Base-by-base conservation (phyloP, 2,797 vertebrate species). In the Erpetoichthys calabaricus region DNA sequence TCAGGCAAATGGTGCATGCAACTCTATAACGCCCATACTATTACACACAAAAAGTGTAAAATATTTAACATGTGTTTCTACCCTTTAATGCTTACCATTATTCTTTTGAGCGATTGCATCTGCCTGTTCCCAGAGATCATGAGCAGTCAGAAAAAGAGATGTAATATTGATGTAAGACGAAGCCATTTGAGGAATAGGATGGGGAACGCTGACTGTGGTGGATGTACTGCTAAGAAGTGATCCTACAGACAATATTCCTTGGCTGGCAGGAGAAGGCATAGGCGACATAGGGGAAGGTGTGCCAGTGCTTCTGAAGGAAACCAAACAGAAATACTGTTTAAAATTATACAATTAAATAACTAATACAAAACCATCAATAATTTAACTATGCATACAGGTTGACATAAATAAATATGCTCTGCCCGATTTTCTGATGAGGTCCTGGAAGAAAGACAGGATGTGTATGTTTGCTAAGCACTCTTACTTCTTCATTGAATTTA, bases 81-180 rank as follows among this genome's bases (percentile, higher is more conserved):
- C 25, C 25, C 25, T 25, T 25, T 25, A 1, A 0, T 6, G 51
- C 78, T 78, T 73, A 97, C 95, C 92, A 57, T 81, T 89, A 73
- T 87, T 87, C 73, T 73, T 85, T 57, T 64, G 74, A 8, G 78
- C 75, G 44, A 94, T 72, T 49, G 74, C 73, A 67, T 93, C 89
- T 0, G 94, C 90, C 75, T 89, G 86, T 68, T 97, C 94, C 94
- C 94, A 99, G 44, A 84, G 70, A 51, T 92, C 83, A 44, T 89
- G 87, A 1, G 92, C 91, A 1, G 74, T 87, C 59, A 98, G 76
- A 67, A 94, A 76, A 9, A 91, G 82, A 4, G 83, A 81, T 0
- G 94, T 98, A 74, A 98, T 92, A 78, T 78, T 91, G 74, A 98
- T 73, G 0, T 97, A 98, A 60, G 83, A 87, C 41, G 83, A 81